phyloP scores from a whole-genome alignment of 2,888 invertebrate genomes.

The Archaeoteleia sp. region DNA sequence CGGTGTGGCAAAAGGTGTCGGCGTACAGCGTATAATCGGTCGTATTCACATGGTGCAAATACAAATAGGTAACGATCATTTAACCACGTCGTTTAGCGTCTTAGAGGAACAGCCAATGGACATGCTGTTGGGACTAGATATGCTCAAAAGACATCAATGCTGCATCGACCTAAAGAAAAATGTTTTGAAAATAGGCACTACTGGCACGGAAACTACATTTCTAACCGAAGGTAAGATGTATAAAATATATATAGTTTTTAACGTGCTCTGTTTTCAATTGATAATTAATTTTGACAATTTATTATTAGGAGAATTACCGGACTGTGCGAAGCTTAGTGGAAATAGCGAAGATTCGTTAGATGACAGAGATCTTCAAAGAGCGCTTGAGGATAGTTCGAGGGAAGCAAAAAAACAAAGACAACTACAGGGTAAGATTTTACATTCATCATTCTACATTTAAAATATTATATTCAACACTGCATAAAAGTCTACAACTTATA shows the following conservation, averaged over 20 bases:
- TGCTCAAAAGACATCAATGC: slow-evolving; percentile 98
- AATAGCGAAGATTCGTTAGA: slow-evolving; percentile 84
- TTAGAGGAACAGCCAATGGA: slow-evolving; percentile 98
- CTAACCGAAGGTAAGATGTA: slow-evolving; percentile 82
- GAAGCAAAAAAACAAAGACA: slow-evolving; percentile 65
- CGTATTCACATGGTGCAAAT: slow-evolving; percentile 98
- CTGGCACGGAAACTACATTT: slow-evolving; percentile 93
- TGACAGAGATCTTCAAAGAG: slow-evolving; percentile 82
- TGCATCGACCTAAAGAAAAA: slow-evolving; percentile 93
- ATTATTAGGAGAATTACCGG: slow-evolving; percentile 79
- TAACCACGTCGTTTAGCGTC: slow-evolving; percentile 97
- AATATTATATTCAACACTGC: no score
- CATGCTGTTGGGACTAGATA: slow-evolving; percentile 97
- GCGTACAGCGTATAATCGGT: slow-evolving; percentile 96
- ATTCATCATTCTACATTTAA: slow-evolving; percentile 33
- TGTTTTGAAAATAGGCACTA: slow-evolving; percentile 93
- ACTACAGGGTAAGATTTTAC: slow-evolving; percentile 63
- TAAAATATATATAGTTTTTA: slow-evolving; percentile 1
- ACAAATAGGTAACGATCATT: slow-evolving; percentile 93
- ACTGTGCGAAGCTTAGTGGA: slow-evolving; percentile 87
- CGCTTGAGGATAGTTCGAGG: slow-evolving; percentile 82
- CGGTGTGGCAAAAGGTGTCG: slow-evolving; percentile 98
- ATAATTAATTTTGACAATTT: neutral
- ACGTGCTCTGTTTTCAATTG: neutral
- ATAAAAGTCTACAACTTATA: no score